Evolutionary conservation across 2,888 invertebrate genomes (phyloP), one percentile per base, ranked within the genome.

Genomic region (Dolichopus griseipennis): DNA sequence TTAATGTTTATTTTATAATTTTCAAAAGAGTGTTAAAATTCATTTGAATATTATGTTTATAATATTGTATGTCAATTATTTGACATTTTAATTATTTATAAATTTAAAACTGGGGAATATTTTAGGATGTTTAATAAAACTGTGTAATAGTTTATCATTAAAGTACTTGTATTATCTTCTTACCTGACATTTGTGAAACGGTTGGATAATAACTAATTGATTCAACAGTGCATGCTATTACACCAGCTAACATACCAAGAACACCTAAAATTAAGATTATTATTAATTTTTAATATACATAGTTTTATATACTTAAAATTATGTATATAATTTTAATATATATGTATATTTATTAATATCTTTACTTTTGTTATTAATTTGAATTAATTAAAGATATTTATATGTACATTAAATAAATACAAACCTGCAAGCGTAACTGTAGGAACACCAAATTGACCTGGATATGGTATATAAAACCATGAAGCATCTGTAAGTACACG

Each of bases 201-300:
- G 93, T 93, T 67, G 93, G 92, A 81, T 95, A 95, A 78, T 95
- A 94, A 75, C 93, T 93, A 70, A 94, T 88, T 6, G 91, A 91
- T 79, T 92, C 92, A 18, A 92, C 88, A 0, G 91, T 90, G 72
- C 91, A 91, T 0, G 91, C 90, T 43, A 91, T 77, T 27, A 91
- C 90, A 0, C 91, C 92, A 0, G 91, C 90, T 68, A 91, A 75
- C 87, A 92, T 90, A 5, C 91, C 91, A 68, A 91, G 80, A 18
- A 90, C 89, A 0, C 90, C 90, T 0, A 87, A 85, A 69, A 64
- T 33, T 37, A 64, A 33, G 65, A n/a, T 43, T 20, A 43, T 65
- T 27, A 4, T 27, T 27, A 4, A 4, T 27, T 27, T 27, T 27
- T 27, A 27, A 27, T 27, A 27, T 27, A 27, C 2, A 27, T n/a